Conservation (phyloP, 2,888 invertebrate genomes). For the Luperina nickerlii region DNA sequence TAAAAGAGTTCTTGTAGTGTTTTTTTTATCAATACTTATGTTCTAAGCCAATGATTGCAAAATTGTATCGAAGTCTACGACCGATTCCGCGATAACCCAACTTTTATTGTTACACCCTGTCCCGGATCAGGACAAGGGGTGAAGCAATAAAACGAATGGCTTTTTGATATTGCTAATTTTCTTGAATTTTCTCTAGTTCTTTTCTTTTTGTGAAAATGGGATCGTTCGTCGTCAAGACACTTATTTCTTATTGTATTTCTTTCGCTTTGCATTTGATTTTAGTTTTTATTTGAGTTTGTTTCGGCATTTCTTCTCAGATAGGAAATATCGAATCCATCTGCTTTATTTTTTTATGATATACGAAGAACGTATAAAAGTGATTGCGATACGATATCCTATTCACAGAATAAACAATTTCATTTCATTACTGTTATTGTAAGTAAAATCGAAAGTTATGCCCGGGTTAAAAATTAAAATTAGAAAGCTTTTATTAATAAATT, state of each 20-base stretch:
- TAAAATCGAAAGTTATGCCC: not conserved
- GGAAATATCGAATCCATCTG: not conserved
- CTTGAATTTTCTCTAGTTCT: slow-evolving; percentile 43
- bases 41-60: slow-evolving; percentile 13
- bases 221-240: slow-evolving; percentile 6
- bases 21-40: not conserved
- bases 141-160: slow-evolving; percentile 56
- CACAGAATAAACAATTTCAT: not conserved
- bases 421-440: slow-evolving; percentile 19
- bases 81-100: slow-evolving; percentile 34
- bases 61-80: slow-evolving; percentile 38
- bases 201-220: slow-evolving; percentile 27
- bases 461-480: not conserved
- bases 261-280: slow-evolving; percentile 13
- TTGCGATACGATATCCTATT: not conserved
- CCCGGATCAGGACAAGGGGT: slow-evolving; percentile 49
- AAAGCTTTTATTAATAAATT: not conserved
- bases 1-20: not conserved
- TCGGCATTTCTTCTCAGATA: not conserved
- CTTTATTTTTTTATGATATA: not conserved
- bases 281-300: not conserved
- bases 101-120: slow-evolving; percentile 55
- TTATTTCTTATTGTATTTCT: slow-evolving; percentile 11
- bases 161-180: slow-evolving; percentile 61
- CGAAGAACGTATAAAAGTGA: too few species aligned